These are phyloP conservation scores for Drosophila kohkoa DNA, from an alignment of 1,140 invertebrate genomes.

Conservation along the genomic window DNA sequence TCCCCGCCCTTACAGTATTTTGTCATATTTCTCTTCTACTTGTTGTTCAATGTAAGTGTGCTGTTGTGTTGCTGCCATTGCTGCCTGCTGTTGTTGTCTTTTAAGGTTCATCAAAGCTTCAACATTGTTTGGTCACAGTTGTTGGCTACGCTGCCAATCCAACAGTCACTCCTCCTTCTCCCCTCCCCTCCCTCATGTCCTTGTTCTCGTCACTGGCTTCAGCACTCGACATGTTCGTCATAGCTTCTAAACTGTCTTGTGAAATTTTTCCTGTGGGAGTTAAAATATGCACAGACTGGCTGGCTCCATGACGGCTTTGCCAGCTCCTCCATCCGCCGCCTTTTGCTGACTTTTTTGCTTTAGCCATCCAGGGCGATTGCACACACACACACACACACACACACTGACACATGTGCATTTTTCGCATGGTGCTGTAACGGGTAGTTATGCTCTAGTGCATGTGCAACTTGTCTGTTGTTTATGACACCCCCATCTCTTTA, in stretches of 20 bases:
- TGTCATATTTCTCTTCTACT: conserved; percentile 68
- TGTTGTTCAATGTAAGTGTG: conserved; percentile 26
- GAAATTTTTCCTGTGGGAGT: conserved; percentile 82
- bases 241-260: conserved; percentile 79
- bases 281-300: conserved; percentile 78
- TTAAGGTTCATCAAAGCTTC: conserved; percentile 82
- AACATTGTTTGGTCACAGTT: conserved; percentile 83
- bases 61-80: conserved; percentile 28
- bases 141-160: conserved; percentile 64
- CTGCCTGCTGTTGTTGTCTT: conserved; percentile 62
- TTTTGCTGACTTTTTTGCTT: conserved; percentile 69
- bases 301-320: conserved; percentile 37
- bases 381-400: conserved; percentile 2
- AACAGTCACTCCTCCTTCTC: background rate
- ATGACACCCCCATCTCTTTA: conserved; percentile 53
- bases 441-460: conserved; percentile 74
- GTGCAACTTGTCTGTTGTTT: conserved; percentile 83
- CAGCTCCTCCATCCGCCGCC: background rate
- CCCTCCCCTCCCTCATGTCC: background rate
- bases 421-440: conserved; percentile 32
- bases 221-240: conserved; percentile 54
- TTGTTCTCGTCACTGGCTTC: background rate
- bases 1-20: conserved; percentile 51
- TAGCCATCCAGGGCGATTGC: conserved; percentile 1
- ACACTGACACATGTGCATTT: conserved; percentile 3